Base-by-base conservation (phyloP, 2,797 vertebrate species). In the Silurus lanzhouensis region DNA sequence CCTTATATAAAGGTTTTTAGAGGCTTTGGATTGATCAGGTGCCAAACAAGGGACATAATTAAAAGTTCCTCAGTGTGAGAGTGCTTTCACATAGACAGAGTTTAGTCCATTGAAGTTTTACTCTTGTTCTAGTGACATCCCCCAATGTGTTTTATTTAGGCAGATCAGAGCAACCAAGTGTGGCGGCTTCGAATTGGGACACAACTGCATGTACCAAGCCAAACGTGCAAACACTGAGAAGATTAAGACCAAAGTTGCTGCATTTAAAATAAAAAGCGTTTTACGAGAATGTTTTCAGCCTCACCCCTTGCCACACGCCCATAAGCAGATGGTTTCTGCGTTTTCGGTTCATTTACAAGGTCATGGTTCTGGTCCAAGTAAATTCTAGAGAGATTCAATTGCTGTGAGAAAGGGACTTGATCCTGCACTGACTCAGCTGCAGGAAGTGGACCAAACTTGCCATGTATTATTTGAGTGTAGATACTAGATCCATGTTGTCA, bases 261-360 rank as follows among this genome's bases (percentile, higher is more conserved):
- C 27, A 64, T 64, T 25, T 25, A 19, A 58, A 31, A 76, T 76
- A 27, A 27, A 44, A 25, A 38, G 52, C 38, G 57, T 38, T 80
- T 80, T 80, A 80, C 20, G 44, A 80, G 60, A 5, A 79, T 48
- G 77, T 48, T 64, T 80, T 80, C 44, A 48, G 60, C 61, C 77
- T 48, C 60, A 80, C 38, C 60, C 77, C 77, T 61, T 38, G 60
- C 75, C 75, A 60, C 55, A 58, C 75, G 19, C 57, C 55, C 75
- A 46, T 64, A 64, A 80, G 44, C 60, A 80, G 77, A 78, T 78
- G 57, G 27, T 68, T 31, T 31, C 27, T 64, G 38, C 14, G 15
- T 80, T 38, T 80, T 27, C 5, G 77, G 60, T 80, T 64, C 44
- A 80, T 80, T 80, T 22, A 80, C 27, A 78, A 61, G 91, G 92